Base-by-base conservation (phyloP, 1,140 invertebrate genomes). In the Pogonognathellus flavescens region DNA sequence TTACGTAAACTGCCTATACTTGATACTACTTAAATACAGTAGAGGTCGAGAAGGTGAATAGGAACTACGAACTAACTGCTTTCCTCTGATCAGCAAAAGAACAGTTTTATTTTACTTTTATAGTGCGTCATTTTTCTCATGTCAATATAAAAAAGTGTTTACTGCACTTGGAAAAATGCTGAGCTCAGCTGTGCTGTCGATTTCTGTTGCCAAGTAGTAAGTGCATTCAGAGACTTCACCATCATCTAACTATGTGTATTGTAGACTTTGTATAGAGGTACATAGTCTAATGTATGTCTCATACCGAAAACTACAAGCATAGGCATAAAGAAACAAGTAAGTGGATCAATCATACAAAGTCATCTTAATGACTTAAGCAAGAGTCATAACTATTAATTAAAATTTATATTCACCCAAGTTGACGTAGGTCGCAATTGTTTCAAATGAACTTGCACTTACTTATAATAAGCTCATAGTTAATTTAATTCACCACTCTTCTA, bases 1-100 rank as follows among this genome's bases (percentile, higher is more conserved):
- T 41, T 41, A 41, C 31, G 31, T 41, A 41, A 41, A 41, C 31
- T 41, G 2, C 31, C 31, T 41, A 41, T 41, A 41, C 31, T n/a
- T n/a, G n/a, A n/a, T n/a, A n/a, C n/a, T n/a, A 22, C 18, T 18
- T 62, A 11, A 66, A 66, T 66, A 20, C 25, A 66, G 62, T 1
- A 66, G 62, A 76, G 70, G 70, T 76, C 70, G 70, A 76, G 25
- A 41, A 50, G 41, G 70, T 76, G 70, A 76, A 76, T 76, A 76
- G 70, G 70, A 76, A 76, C 59, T 62, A 20, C 2, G 16, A 62
- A 62, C 20, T 62, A 20, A 62, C 25, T 76, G 31, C 53, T 41
- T 76, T 76, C 41, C 49, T 50, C n/a, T 76, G 25, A 49, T 50
- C 41, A 49, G 31, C 16, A 76, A 16, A 25, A 76, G 70, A 76